Evolutionary conservation across 2,797 vertebrate species (phyloP), one percentile per base, ranked within the genome.

Genomic region (Lacerta viridis): DNA sequence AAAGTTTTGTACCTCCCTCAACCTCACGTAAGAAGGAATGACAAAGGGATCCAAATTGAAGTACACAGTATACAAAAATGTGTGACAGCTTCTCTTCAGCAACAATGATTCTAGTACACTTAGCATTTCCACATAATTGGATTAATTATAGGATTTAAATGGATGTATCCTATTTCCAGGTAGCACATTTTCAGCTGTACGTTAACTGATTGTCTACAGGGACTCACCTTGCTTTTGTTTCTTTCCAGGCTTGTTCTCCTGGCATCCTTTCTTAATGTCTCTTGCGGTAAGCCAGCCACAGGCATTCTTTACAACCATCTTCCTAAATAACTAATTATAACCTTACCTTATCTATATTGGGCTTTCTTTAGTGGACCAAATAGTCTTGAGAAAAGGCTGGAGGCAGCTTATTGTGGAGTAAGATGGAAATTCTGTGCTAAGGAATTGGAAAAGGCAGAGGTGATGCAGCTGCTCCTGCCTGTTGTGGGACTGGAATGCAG

Each of bases 181-280:
- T 36, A 33, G 17, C 78, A 43, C 20, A 59, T 84, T 84, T 33
- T 55, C 72, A 68, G 25, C 7, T 25, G 15, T 76, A n/a, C 46
- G 27, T 3, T 64, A 27, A 27, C 2, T 41, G 27, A 69, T 77
- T 41, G 77, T 10, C 43, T 77, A 25, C 25, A 76, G n/a, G 33
- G 43, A n/a, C 15, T 84, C 66, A 79, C 29, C 83, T 43, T 85
- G 84, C 39, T 92, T 36, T 92, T 88, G 17, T 90, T 93, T 94
- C 88, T n/a, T 96, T 97, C 55, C 90, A 99, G 99, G 98, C 96
- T 96, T 97, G 89, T 99, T 99, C 95, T 99, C 99, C 46, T 99
- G 99, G 99, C 99, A 99, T 91, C 99, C 99, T 3, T 96, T 99
- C 95, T 96, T 99, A 68, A 99, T 99, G 99, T 98, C 98, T 27